A percentile compares a stretch with the other conserved stretches of the same genome.
Conservation (phyloP, 2,888 invertebrate species). For the Ichneumoninae sp. region DNA sequence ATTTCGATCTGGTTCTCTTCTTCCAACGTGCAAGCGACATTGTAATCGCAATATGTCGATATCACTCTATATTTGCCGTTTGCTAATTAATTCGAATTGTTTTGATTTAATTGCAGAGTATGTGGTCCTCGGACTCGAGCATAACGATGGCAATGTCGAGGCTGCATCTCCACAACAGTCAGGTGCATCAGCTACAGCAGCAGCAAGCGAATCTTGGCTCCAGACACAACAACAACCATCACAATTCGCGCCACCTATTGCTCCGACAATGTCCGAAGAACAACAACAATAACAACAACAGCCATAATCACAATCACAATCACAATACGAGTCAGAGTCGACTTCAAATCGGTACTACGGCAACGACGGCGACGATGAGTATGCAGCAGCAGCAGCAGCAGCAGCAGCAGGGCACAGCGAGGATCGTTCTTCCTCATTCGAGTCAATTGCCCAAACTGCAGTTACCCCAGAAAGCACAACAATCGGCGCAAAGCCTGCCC, state of each 20-base stretch:
- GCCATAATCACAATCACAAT: slow-evolving; percentile 73
- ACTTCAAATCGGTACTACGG: slow-evolving; percentile 35
- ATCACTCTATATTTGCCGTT: not conserved
- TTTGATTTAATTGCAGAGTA: slow-evolving; percentile 83
- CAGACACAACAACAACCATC: slow-evolving; percentile 71
- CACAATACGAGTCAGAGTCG: slow-evolving; percentile 68
- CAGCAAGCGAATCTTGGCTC: slow-evolving; percentile 75
- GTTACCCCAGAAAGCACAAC: slow-evolving; percentile 72
- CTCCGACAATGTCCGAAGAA: slow-evolving; percentile 72
- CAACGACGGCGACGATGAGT: slow-evolving; percentile 43
- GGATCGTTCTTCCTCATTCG: slow-evolving; percentile 74
- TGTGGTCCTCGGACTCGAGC: slow-evolving; percentile 86
- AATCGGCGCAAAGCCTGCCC: slow-evolving; percentile 81
- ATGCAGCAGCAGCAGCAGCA: slow-evolving; percentile 69
- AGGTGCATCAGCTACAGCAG: slow-evolving; percentile 81
- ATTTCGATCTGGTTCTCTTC: not conserved
- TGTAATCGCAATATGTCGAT: not conserved
- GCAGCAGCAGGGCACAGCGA: slow-evolving; percentile 70
- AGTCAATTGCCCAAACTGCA: slow-evolving; percentile 72
- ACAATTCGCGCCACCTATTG: slow-evolving; percentile 71
- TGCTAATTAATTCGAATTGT: not conserved
- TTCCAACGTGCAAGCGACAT: not conserved
- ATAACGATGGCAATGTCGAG: slow-evolving; percentile 82
- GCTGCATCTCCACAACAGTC: slow-evolving; percentile 82
- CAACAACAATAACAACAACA: slow-evolving; percentile 81